Evolutionary conservation across 2,113 vertebrate species (phyloP), one percentile per base, ranked within the genome.

Genomic region (Platysternon megacephalum): DNA sequence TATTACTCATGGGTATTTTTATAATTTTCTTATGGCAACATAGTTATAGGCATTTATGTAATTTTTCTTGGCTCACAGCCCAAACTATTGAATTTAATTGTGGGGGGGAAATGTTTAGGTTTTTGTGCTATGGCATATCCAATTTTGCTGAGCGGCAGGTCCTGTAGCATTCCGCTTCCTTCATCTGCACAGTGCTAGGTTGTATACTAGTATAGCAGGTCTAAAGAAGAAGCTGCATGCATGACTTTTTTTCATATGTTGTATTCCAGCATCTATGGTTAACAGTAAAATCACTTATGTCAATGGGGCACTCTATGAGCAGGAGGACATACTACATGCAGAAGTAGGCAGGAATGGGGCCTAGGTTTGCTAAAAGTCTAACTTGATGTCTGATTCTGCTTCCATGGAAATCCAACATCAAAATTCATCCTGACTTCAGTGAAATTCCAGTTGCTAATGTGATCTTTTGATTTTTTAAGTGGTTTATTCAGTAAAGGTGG

Each of bases 361-460:
- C 3, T 35, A 39, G 17, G 19, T 39, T 72, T 39, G 35, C 16
- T 21, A 39, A 39, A 72, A 72, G 9, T 72, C 65, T 39, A 21
- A 21, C 16, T 39, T 39, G 65, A 68, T 39, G 10, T 72, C 65
- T 39, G 35, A 22, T 21, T 39, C 65, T 39, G n/a, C 65, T 72
- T n/a, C 65, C 17, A 21, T 22, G 8, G n/a, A 72, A 72, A n/a
- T 72, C 65, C 65, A 72, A 9, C 17, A 21, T 72, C n/a, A 39
- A 11, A 39, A 1, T 44, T 79, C 29, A 46, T 8, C 3, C 22
- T 11, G 79, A 46, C 49, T 83, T 79, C 11, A 4, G 3, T 24
- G 3, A 22, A 39, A 17, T 42, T 1, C 28, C 4, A 26, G 5
- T 5, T 0, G 11, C 78, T 44, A 39, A 5, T 87, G 3, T 32